Percentiles rank a stretch among this genome's conserved stretches.
Conservation (phyloP, 2,113 vertebrate genomes). For the Rhea pennata region DNA sequence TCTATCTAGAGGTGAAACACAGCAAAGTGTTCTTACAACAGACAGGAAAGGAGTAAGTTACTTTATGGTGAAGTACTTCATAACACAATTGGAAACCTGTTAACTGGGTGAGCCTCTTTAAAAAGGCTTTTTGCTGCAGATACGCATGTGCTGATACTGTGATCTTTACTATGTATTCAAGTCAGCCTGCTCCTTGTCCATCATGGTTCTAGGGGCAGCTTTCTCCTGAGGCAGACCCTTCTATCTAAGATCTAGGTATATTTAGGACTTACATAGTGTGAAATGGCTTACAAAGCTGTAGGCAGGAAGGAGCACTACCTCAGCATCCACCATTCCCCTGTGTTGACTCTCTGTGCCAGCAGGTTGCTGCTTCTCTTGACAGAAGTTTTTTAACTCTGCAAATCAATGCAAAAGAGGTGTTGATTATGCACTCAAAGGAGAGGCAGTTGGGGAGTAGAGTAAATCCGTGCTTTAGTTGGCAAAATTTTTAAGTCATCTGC, state of each 20-base stretch:
- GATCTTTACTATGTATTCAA: neutral
- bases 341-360: neutral
- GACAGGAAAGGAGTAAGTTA: neutral
- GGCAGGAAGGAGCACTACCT: neutral
- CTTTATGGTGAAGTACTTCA: neutral
- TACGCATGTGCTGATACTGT: neutral
- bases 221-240: neutral
- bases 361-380: neutral
- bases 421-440: neutral
- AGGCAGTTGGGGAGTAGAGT: neutral
- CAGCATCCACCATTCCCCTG: neutral
- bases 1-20: neutral
- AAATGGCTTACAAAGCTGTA: neutral
- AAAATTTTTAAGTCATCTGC: neutral
- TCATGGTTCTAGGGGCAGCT: neutral
- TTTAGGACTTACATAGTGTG: neutral
- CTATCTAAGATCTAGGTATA: neutral
- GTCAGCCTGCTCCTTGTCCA: neutral
- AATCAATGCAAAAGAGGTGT: neutral
- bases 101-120: neutral
- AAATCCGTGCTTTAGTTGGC: neutral
- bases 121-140: neutral
- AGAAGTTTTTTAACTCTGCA: neutral
- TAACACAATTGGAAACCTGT: neutral
- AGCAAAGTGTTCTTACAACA: neutral